These are phyloP conservation scores for Eremobia ochroleuca DNA, from an alignment of 2,888 invertebrate genomes.

Conservation along the genomic window DNA sequence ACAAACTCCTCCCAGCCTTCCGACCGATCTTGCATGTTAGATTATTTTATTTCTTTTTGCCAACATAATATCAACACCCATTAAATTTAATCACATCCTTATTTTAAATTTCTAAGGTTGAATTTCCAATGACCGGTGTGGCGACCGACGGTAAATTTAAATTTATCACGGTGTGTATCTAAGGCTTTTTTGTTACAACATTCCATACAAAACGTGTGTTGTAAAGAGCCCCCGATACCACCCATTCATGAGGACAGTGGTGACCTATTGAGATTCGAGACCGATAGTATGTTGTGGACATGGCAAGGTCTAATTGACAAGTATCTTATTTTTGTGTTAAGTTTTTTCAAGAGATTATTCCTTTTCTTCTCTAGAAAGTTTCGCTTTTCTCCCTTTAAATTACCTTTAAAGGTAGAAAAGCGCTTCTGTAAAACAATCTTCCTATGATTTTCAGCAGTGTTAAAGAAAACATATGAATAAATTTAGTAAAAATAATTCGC, in stretches of 20 bases:
- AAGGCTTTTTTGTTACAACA: conserved; percentile 90
- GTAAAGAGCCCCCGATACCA: conserved; percentile 90
- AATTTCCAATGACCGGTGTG: conserved; percentile 55
- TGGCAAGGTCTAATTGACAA: conserved; percentile 23
- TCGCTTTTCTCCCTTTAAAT: not conserved
- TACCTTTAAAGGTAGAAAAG: not conserved
- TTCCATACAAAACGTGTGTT: conserved; percentile 91
- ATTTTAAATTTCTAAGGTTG: conserved; percentile 63
- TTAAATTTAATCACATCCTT: conserved; percentile 48
- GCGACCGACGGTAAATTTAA: conserved; percentile 72
- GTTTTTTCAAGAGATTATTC: not conserved
- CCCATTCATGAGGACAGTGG: conserved; percentile 90
- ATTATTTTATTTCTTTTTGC: conserved; percentile 84
- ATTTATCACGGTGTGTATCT: conserved; percentile 87
- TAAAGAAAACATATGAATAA: not conserved
- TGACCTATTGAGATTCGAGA: conserved; percentile 89
- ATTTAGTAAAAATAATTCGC: not conserved
- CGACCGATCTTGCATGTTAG: conserved; percentile 83
- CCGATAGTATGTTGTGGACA: conserved; percentile 79
- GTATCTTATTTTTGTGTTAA: not conserved
- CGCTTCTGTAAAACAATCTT: too few relatives aligned
- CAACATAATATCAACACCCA: conserved; percentile 54
- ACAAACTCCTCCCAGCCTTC: conserved; percentile 87
- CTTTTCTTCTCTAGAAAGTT: not conserved
- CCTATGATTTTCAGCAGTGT: not conserved